Evolutionary conservation across 2,797 vertebrate species (phyloP).

Genomic region (Sylvilagus floridanus): DNA sequence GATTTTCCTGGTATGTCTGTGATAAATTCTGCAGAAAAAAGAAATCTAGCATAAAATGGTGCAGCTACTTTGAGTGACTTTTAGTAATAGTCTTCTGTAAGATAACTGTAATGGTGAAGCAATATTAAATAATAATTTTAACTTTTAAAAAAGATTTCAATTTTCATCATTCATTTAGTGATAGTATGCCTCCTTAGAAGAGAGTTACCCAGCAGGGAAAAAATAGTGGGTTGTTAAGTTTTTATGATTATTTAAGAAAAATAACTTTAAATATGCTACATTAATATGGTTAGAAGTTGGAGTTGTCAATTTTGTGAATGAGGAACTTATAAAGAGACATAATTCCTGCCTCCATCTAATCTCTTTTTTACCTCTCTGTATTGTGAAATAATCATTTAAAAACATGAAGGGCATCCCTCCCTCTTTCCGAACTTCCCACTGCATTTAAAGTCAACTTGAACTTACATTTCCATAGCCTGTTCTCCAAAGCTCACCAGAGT

Average conservation of each 20-base stretch:
- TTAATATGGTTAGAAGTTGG: background rate
- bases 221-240: constrained; percentile 34
- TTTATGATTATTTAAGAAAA: constrained; percentile 48
- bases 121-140: too few relatives aligned
- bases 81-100: too few relatives aligned
- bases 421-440: background rate
- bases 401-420: background rate
- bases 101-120: too few relatives aligned
- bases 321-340: background rate
- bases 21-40: background rate
- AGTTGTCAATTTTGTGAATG: constrained; percentile 39
- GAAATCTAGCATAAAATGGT: too few relatives aligned
- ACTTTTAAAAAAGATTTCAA: constrained; percentile 23
- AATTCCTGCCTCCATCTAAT: background rate
- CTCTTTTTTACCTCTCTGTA: background rate
- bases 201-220: constrained; percentile 30
- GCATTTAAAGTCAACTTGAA: background rate
- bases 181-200: constrained; percentile 7
- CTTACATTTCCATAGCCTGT: background rate
- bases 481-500: background rate
- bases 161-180: constrained; percentile 56
- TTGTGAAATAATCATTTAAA: background rate
- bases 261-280: background rate
- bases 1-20: background rate
- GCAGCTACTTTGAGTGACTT: too few relatives aligned